Percentiles rank a stretch among this genome's conserved stretches.
phyloP scores from a whole-genome alignment of 2,888 invertebrate genomes.

The Ophraella communa region DNA sequence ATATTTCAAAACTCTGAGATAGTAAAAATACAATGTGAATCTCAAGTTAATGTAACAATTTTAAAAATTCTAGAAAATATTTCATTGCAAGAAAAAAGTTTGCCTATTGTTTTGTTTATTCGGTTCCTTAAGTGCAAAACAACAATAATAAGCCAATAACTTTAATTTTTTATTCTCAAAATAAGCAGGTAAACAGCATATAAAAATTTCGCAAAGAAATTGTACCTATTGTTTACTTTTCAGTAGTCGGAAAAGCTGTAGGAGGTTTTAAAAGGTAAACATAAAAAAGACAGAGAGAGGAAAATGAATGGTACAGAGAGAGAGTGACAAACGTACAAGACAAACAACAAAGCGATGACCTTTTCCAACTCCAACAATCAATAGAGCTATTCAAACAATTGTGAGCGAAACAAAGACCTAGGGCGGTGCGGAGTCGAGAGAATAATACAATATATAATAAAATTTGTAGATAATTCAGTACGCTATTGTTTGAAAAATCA shows the following conservation, averaged over 20 bases:
- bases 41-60: no score
- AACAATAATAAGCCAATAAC: not conserved
- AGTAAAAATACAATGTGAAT: no score
- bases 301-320: no score
- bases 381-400: conserved; percentile 30
- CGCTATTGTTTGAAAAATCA: conserved; percentile 10
- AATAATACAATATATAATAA: conserved; percentile 22
- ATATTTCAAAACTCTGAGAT: no score
- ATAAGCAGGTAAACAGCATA: not conserved
- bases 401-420: conserved; percentile 27
- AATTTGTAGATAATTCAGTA: conserved; percentile 26
- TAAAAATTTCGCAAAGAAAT: not conserved
- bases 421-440: conserved; percentile 7
- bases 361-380: conserved; percentile 32
- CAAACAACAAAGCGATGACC: conserved; percentile 31
- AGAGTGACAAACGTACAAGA: not conserved
- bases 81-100: no score
- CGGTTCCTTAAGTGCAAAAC: no score
- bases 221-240: not conserved
- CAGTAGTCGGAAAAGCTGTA: not conserved
- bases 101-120: no score
- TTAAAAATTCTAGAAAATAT: no score
- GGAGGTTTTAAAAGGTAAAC: not conserved
- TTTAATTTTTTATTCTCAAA: not conserved
- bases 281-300: not conserved